A percentile compares a stretch with the other conserved stretches of the same genome.
Evolutionary conservation across 2,113 vertebrate species (phyloP).

Genomic region (Stigmatopora nigra): DNA sequence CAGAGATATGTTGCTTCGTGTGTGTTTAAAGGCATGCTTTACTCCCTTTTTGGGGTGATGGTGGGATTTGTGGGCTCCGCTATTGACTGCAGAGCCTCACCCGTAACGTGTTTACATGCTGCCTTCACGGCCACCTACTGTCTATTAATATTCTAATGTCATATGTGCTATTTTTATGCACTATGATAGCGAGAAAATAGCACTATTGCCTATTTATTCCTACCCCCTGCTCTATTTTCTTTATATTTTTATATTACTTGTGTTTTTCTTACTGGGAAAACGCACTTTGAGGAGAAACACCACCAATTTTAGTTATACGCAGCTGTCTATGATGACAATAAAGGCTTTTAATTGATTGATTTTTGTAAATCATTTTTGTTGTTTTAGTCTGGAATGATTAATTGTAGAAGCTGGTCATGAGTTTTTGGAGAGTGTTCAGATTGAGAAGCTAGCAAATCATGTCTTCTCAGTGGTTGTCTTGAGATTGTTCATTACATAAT

Average conservation of each 20-base stretch:
- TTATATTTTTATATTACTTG: neutral
- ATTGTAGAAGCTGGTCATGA: neutral
- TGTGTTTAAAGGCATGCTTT: neutral
- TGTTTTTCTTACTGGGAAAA: too few relatives aligned
- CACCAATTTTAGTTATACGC: too few relatives aligned
- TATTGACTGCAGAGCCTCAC: conserved; percentile 47
- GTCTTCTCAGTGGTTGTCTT: conserved; percentile 11
- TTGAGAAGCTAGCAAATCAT: neutral
- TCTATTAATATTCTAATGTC: neutral
- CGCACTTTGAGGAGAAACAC: too few relatives aligned
- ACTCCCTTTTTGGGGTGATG: neutral
- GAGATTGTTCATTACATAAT: conserved; percentile 48
- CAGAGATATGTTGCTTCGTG: neutral
- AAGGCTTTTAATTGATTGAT: too few relatives aligned
- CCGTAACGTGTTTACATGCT: conserved; percentile 52
- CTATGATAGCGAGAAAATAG: neutral
- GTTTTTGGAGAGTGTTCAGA: neutral
- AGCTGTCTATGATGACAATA: too few relatives aligned
- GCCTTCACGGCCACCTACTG: conserved; percentile 11
- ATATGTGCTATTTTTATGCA: neutral
- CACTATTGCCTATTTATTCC: neutral
- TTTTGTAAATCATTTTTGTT: neutral
- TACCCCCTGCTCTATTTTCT: neutral
- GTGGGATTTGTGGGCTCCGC: conserved; percentile 15
- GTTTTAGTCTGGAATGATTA: too few relatives aligned